Base-by-base conservation (phyloP, 2,888 invertebrate genomes). In the Ectobius pallidus region DNA sequence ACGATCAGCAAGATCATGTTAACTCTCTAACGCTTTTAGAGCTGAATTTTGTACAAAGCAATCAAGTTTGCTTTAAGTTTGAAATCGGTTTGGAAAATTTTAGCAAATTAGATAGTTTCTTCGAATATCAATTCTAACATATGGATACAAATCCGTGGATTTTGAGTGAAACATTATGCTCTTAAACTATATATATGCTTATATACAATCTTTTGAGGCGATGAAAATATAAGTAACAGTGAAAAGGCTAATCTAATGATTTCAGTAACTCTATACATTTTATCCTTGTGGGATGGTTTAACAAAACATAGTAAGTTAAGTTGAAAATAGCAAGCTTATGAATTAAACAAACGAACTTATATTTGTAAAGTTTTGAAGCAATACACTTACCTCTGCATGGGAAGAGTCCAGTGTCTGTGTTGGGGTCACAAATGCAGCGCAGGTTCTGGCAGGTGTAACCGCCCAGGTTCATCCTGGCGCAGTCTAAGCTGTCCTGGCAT, bases 391-490 rank as follows among this genome's bases (percentile, higher is more conserved):
- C 70, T 42, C 62, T 52, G 63, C 75, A 75, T n/a, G 75, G 69
- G 70, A 75, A 74, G 69, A 75, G 73, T 4, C 75, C 75, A 1
- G 75, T 73, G 63, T 75, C 73, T 0, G 71, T 46, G 46, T 69
- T 65, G 18, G 73, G 74, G 34, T 75, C 75, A 30, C 75, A 75
- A 18, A 75, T 71, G 65, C 75, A 75, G 25, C 74, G 73, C 3
- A 62, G 69, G 69, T 71, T 68, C 61, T 74, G 72, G 70, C 75
- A 75, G 1, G 74, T 74, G 73, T 75, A 75, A 1, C 75, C 75
- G 16, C 71, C 74, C 30, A 73, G 67, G 46, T 73, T 62, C 65
- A 73, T 71, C 32, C 42, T 70, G 18, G 70, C 70, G 52, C 75
- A 75, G 18, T 74, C 75, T 72, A 74, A 65, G 9, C 69, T 74